phyloP scores from a whole-genome alignment of 2,113 vertebrate species.

The Coregonus clupeaformis region DNA sequence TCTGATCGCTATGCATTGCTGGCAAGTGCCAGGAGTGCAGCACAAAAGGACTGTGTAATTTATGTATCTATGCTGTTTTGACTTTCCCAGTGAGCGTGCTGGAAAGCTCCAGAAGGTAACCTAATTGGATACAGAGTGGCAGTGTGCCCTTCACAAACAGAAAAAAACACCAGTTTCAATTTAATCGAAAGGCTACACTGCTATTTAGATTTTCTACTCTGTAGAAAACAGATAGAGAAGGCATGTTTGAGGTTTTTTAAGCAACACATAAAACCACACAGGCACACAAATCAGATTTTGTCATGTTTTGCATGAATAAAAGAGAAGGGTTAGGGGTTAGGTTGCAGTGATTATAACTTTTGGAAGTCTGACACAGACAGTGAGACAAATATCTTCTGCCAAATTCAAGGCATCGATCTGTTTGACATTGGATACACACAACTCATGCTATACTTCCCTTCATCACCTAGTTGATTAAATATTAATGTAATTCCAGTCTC shows the following conservation, averaged over 20 bases:
- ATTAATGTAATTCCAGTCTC: background rate
- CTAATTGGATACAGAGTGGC: slow-evolving; percentile 27
- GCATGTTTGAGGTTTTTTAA: background rate
- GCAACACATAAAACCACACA: background rate
- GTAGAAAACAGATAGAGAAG: background rate
- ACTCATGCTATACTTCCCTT: background rate
- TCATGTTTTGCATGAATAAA: background rate
- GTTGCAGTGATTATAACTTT: background rate
- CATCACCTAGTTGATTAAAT: background rate
- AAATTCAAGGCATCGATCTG: background rate
- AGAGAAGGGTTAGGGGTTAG: background rate
- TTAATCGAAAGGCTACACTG: slow-evolving; percentile 1
- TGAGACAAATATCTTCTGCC: background rate
- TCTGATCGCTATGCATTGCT: background rate
- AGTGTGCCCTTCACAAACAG: slow-evolving; percentile 18
- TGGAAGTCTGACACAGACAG: background rate
- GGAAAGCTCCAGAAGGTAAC: slow-evolving; percentile 25
- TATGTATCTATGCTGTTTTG: slow-evolving; percentile 26
- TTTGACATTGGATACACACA: background rate
- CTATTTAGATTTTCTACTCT: background rate
- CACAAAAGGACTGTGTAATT: slow-evolving; percentile 18
- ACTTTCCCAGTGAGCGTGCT: slow-evolving; percentile 4
- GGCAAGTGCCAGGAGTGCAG: slow-evolving; percentile 4
- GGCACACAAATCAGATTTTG: background rate
- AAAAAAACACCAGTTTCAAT: background rate